phyloP scores from a whole-genome alignment of 1,140 invertebrate genomes.

The Drosophila sulfurigaster region DNA sequence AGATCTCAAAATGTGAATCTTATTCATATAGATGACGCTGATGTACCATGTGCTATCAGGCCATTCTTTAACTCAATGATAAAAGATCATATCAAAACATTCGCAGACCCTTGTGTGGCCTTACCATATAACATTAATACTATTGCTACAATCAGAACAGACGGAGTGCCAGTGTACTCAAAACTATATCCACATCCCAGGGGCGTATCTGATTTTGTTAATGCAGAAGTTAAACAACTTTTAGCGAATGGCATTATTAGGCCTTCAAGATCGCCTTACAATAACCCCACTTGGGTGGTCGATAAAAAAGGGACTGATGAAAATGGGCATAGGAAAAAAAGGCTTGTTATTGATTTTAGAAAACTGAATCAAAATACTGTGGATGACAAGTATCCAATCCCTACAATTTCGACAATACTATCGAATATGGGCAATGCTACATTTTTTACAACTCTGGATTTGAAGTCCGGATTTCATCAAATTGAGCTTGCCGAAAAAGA shows the following conservation, averaged over 20 bases:
- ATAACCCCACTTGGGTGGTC: background rate
- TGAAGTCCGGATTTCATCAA: constrained; percentile 44
- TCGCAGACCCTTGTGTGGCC: constrained; percentile 5
- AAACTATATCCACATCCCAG: constrained; percentile 9
- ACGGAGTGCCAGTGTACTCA: background rate
- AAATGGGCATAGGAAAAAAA: constrained; percentile 45
- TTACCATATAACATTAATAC: constrained; percentile 3
- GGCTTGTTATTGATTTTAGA: constrained; percentile 77
- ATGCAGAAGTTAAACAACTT: constrained; percentile 27
- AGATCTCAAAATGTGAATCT: constrained; percentile 1
- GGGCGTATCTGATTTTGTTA: constrained; percentile 21
- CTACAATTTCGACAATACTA: constrained; percentile 53
- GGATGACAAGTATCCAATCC: constrained; percentile 13
- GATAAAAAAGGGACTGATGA: background rate
- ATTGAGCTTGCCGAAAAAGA: constrained; percentile 1
- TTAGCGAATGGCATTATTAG: constrained; percentile 2
- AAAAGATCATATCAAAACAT: constrained; percentile 8
- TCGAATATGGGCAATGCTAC: constrained; percentile 78
- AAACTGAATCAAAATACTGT: constrained; percentile 65
- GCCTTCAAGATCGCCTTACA: background rate
- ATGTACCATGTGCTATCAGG: background rate
- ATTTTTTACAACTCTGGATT: constrained; percentile 86
- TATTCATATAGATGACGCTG: constrained; percentile 10
- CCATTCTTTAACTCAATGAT: constrained; percentile 3
- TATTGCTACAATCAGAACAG: constrained; percentile 3